These are phyloP conservation scores for Taxidea taxus DNA, from an alignment of 2,113 vertebrate genomes.

Conservation along the genomic window DNA sequence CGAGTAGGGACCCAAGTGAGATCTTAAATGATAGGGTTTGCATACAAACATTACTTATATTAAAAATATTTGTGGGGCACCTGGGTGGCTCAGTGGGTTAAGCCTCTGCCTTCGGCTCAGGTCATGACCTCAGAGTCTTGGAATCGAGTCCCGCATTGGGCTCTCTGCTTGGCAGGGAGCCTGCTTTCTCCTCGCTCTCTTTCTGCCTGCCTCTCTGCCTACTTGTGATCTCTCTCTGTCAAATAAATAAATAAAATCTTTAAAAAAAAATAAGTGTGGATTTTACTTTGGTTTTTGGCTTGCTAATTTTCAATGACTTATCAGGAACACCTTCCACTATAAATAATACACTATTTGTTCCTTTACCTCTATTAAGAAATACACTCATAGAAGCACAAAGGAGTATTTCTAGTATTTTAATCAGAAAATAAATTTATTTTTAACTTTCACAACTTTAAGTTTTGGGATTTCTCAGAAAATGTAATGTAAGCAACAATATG, in stretches of 20 bases:
- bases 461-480: background rate
- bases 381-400: background rate
- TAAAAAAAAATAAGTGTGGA: background rate
- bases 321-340: background rate
- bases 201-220: too few species aligned
- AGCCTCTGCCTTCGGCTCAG: too few species aligned
- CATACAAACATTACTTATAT: background rate
- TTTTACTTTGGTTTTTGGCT: background rate
- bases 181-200: too few species aligned
- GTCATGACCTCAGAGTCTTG: too few species aligned
- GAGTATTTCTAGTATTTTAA: background rate
- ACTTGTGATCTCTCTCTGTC: too few species aligned
- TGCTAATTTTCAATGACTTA: background rate
- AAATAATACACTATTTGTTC: background rate
- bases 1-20: background rate
- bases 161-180: too few species aligned
- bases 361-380: background rate
- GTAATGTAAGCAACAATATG: background rate
- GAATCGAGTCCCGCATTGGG: too few species aligned
- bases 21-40: background rate
- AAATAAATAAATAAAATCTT: too few species aligned
- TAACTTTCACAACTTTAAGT: background rate
- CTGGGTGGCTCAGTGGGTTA: too few species aligned
- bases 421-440: background rate
- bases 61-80: background rate